Base-by-base conservation (phyloP, 1,140 invertebrate genomes). In the Aradophagus sp. region DNA sequence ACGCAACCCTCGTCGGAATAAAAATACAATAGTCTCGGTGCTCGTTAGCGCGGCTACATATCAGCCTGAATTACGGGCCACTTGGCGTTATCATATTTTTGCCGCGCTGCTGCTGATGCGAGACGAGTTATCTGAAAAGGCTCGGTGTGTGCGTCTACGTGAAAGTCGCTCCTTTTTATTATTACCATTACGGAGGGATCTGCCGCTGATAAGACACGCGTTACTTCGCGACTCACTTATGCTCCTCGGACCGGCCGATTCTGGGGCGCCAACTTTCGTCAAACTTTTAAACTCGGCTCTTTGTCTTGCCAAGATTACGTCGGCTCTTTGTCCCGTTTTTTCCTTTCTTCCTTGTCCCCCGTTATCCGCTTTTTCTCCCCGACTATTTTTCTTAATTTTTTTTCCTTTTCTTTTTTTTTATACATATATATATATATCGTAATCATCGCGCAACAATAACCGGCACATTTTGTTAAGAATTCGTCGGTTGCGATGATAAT, bases 131-230 rank as follows among this genome's bases (percentile, higher is more conserved):
- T 62, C 62, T 67, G 17, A 66, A 71, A 65, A 26, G 47, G 47
- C 55, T 71, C 44, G 10, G 10, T 29, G 27, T n/a, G 11, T 29
- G 10, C 48, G 35, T 58, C 26, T 68, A 65, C 35, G 27, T 41
- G 19, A 58, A 50, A 66, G 48, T 63, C 65, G 59, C 50, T 53
- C 55, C 58, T 58, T 65, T 69, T 73, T 56, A 69, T 66, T 68
- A 73, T 69, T 69, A 56, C 58, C 62, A 7, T 29, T 14, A 36
- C 59, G 32, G 52, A 56, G 68, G 69, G 65, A 69, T 69, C 56
- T 75, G 34, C 19, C 32, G 53, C 42, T 73, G 73, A 75, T 75
- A 75, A 75, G 74, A 73, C 74, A 75, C 74, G 73, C 69, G 65
- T 73, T 68, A 68, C 67, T 65, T 59, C 45, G 42, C 63, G 56